Conservation (phyloP, 2,113 vertebrate species). For the Vulpes ferrilata region DNA sequence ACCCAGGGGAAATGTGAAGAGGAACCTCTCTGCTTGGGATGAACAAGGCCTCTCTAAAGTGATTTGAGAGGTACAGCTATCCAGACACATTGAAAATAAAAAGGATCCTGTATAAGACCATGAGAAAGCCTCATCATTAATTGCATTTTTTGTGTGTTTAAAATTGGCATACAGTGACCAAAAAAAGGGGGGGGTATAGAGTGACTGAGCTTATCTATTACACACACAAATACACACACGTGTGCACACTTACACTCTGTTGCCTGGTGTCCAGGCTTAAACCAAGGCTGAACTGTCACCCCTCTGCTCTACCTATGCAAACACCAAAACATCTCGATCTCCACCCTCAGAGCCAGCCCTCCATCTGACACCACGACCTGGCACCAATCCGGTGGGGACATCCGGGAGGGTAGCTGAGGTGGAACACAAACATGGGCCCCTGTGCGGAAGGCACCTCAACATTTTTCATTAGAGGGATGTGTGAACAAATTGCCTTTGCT, state of each 20-base stretch:
- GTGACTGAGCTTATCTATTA: neutral
- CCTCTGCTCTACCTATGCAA: neutral
- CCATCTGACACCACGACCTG: neutral
- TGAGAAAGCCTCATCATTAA: neutral
- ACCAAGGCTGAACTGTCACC: neutral
- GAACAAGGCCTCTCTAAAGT: neutral
- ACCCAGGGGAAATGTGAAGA: slow-evolving; percentile 20
- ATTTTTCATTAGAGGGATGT: neutral
- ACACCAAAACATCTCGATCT: neutral
- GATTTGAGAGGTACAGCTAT: neutral
- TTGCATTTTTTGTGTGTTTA: neutral
- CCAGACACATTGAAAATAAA: neutral
- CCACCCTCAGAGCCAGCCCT: neutral
- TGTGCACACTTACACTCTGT: neutral
- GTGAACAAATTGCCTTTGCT: neutral
- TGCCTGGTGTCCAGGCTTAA: neutral
- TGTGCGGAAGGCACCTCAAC: neutral
- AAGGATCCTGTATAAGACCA: neutral
- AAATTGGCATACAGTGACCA: neutral
- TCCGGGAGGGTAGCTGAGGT: neutral
- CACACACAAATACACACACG: neutral
- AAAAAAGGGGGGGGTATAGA: neutral
- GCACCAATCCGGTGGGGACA: neutral
- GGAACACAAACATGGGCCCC: neutral
- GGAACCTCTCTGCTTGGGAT: slow-evolving; percentile 16